A percentile compares a stretch with the other conserved stretches of the same genome.
phyloP scores from a whole-genome alignment of 2,888 invertebrate genomes.

The Leucozona laternaria region DNA sequence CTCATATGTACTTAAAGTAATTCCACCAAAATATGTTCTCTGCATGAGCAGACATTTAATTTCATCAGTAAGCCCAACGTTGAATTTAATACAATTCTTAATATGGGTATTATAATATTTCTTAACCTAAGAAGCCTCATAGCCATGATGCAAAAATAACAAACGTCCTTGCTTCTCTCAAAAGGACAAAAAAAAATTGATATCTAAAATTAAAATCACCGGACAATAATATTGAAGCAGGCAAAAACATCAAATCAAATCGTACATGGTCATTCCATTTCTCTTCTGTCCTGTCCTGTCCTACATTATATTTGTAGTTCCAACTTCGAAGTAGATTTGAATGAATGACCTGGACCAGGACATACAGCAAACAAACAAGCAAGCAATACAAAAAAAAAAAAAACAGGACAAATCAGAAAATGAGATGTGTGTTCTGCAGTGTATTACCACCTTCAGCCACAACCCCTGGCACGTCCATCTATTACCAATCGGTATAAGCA shows the following conservation, averaged over 20 bases:
- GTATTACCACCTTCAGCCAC: conserved; percentile 1
- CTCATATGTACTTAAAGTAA: too few relatives aligned
- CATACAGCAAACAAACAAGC: conserved; percentile 7
- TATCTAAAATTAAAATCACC: conserved; percentile 75
- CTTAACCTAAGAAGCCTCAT: neutral
- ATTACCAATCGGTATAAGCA: conserved; percentile 57
- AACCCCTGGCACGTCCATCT: conserved; percentile 46
- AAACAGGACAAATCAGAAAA: conserved; percentile 68
- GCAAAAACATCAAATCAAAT: conserved; percentile 65
- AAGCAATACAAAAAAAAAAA: conserved; percentile 8
- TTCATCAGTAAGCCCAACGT: neutral
- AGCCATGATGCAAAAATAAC: neutral
- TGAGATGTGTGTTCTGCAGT: conserved; percentile 55
- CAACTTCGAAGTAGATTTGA: conserved; percentile 40
- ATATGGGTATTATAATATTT: neutral
- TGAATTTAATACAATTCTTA: neutral
- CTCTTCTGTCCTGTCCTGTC: neutral
- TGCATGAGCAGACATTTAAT: too few relatives aligned
- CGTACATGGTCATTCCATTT: neutral
- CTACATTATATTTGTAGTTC: neutral
- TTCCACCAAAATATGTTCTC: too few relatives aligned
- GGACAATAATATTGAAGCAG: conserved; percentile 53
- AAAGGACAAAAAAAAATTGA: conserved; percentile 16
- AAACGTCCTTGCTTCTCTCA: conserved; percentile 9
- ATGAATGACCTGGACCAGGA: conserved; percentile 64